Conservation (phyloP, 2,888 invertebrate genomes). For the Drosophila peninsularis region DNA sequence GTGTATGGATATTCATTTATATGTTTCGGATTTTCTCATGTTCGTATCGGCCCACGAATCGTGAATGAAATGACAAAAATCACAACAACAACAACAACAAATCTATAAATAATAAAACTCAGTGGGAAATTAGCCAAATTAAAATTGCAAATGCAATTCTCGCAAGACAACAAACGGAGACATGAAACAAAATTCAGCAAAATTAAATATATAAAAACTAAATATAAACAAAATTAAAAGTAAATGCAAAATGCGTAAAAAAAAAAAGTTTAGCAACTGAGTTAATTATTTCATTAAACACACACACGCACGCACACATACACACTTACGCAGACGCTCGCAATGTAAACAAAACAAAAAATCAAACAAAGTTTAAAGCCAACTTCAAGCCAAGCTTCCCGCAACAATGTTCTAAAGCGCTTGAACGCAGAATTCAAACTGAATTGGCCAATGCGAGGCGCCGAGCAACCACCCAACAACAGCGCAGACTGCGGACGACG, state of each 20-base stretch:
- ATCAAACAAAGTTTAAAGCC: not conserved
- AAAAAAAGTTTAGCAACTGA: not conserved
- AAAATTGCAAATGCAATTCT: slow-evolving; percentile 47
- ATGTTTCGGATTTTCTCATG: not conserved
- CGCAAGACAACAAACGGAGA: slow-evolving; percentile 2
- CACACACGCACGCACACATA: slow-evolving; percentile 3
- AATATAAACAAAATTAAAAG: not conserved
- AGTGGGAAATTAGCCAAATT: slow-evolving; percentile 33
- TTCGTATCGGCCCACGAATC: not conserved
- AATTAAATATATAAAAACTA: not conserved
- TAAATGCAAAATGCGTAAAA: too few relatives aligned
- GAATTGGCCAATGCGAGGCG: too few relatives aligned
- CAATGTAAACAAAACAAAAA: slow-evolving; percentile 7
- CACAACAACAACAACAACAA: not conserved
- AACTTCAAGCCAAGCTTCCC: slow-evolving; percentile 11
- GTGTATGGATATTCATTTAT: not conserved
- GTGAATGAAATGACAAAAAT: slow-evolving; percentile 13
- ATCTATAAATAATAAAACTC: slow-evolving; percentile 6
- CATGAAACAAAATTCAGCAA: not conserved
- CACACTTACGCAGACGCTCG: slow-evolving; percentile 5
- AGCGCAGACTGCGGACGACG: slow-evolving; percentile 41
- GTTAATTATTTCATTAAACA: slow-evolving; percentile 21
- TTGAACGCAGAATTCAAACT: slow-evolving; percentile 83
- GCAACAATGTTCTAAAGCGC: slow-evolving; percentile 73
- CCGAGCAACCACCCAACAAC: slow-evolving; percentile 31